These are phyloP conservation scores for Plestiodon gilberti DNA, from an alignment of 2,113 vertebrate genomes.

Conservation along the genomic window DNA sequence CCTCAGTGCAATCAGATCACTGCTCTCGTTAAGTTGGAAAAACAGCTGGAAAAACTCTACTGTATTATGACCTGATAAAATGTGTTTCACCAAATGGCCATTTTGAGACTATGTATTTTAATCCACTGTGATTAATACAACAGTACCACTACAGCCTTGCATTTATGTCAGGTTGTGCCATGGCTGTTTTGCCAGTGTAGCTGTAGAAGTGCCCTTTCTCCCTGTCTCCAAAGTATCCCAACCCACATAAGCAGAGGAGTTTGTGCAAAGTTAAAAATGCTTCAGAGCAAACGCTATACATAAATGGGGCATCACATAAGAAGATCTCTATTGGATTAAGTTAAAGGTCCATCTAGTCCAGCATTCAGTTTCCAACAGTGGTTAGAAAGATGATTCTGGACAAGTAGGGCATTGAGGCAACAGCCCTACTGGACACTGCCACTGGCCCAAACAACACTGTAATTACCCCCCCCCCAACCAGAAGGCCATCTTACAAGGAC, in stretches of 20 bases:
- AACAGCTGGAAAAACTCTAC: background rate
- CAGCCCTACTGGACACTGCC: background rate
- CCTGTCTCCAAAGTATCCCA: background rate
- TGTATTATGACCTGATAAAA: background rate
- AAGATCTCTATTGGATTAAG: background rate
- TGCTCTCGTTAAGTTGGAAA: background rate
- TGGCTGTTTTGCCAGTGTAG: background rate
- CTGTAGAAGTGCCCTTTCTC: background rate
- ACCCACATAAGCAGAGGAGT: background rate
- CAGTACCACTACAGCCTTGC: too few relatives aligned
- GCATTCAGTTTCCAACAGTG: background rate
- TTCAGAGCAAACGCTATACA: background rate
- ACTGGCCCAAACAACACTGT: background rate
- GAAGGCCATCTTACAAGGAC: too few relatives aligned
- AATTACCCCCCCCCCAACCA: background rate
- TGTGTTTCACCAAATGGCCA: background rate
- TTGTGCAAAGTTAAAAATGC: background rate
- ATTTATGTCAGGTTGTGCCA: background rate
- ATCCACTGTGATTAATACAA: background rate
- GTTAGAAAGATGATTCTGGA: background rate
- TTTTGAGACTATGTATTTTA: background rate
- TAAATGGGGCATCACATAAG: background rate
- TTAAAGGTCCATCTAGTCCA: background rate
- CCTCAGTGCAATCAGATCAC: background rate
- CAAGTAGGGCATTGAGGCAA: background rate